These are phyloP conservation scores for Neoaliturus tenellus DNA, from an alignment of 2,888 invertebrate species.

Conservation along the genomic window DNA sequence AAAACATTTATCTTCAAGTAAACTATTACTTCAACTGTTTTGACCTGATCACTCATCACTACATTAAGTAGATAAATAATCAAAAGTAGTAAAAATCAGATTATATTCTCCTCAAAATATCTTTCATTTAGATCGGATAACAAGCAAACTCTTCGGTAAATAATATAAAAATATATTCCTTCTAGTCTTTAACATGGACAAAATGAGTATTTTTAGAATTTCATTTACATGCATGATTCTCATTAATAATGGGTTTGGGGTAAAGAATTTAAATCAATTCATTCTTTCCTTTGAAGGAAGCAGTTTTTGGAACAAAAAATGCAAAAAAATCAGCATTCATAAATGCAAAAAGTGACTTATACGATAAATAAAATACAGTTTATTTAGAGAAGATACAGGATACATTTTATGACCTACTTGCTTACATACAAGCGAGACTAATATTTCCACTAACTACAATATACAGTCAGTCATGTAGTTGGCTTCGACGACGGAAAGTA, in stretches of 20 bases:
- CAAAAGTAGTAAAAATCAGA: too few species aligned
- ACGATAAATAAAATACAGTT: neutral
- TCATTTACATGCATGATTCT: neutral
- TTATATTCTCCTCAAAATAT: too few species aligned
- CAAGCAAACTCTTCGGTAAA: neutral
- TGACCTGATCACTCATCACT: too few species aligned
- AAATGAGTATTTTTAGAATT: slow-evolving; percentile 5
- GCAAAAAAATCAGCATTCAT: neutral
- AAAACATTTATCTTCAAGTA: too few species aligned
- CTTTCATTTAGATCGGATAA: too few species aligned
- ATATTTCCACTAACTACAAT: slow-evolving; percentile 2
- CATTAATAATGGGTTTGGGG: neutral
- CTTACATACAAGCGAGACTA: slow-evolving; percentile 18
- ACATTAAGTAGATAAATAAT: too few species aligned
- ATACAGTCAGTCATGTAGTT: slow-evolving; percentile 30
- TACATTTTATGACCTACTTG: neutral
- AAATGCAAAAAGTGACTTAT: neutral
- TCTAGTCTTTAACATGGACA: neutral
- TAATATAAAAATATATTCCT: slow-evolving; percentile 18
- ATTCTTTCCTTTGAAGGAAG: neutral
- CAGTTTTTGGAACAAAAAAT: neutral
- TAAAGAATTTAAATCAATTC: neutral
- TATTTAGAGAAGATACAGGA: neutral
- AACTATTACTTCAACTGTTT: too few species aligned
- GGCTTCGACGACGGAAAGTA: slow-evolving; percentile 6